phyloP scores from a whole-genome alignment of 92 coral and sea anemone species.

The Metridium senile region DNA sequence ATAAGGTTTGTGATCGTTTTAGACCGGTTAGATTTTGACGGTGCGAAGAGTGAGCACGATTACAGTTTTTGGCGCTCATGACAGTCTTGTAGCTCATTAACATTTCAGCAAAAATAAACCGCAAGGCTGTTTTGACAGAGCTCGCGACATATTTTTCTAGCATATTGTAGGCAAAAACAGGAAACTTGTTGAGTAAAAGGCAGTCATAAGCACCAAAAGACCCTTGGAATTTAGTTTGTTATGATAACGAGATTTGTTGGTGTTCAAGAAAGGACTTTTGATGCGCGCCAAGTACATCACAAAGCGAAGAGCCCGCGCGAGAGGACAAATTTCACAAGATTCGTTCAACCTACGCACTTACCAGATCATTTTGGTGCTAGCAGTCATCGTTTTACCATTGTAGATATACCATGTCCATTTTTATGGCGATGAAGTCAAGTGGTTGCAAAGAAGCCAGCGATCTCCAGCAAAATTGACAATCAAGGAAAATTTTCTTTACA shows the following conservation, averaged over 20 bases:
- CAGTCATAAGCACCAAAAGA: conserved; percentile 40
- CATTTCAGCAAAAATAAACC: conserved; percentile 98
- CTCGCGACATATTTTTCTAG: conserved; percentile 72
- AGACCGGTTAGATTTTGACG: conserved; percentile 57
- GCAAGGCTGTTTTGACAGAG: conserved; percentile 98
- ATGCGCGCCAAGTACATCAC: conserved; percentile 79
- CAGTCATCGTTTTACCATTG: conserved; percentile 65
- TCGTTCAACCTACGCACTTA: conserved; percentile 81
- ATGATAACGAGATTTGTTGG: conserved; percentile 60
- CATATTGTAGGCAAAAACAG: conserved; percentile 71
- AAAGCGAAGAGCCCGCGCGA: conserved; percentile 62
- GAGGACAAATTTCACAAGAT: conserved; percentile 71
- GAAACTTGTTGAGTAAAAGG: conserved; percentile 32
- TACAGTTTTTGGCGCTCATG: conserved; percentile 81
- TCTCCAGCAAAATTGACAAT: conserved; percentile 66
- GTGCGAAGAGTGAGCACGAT: conserved; percentile 70
- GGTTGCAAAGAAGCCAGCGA: conserved; percentile 64
- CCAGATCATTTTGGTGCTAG: conserved; percentile 73
- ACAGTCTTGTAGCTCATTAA: conserved; percentile 84
- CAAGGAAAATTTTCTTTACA: conserved; percentile 87
- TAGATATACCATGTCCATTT: conserved; percentile 72
- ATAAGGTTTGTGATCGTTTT: conserved; percentile 46
- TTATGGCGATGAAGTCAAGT: conserved; percentile 38
- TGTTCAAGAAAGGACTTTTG: conserved; percentile 55
- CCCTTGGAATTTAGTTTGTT: conserved; percentile 66